Conservation (phyloP, 2,888 invertebrate genomes). For the Eupithecia dodoneata region DNA sequence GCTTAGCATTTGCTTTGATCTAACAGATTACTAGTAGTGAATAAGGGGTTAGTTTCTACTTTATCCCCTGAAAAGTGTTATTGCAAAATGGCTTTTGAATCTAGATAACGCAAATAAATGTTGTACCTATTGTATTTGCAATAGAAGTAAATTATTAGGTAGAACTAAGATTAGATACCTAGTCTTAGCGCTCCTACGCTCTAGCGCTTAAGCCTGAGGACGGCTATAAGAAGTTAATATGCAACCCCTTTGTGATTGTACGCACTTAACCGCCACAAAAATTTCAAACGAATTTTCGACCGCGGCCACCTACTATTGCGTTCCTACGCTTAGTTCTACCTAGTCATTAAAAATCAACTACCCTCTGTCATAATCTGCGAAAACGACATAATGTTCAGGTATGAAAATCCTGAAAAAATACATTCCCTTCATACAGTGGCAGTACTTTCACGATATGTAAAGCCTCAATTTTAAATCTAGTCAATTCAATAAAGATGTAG, state of each 20-base stretch:
- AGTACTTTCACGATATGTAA: neutral
- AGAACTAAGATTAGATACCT: too few species aligned
- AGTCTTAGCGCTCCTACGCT: too few species aligned
- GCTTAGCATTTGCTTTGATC: neutral
- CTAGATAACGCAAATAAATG: neutral
- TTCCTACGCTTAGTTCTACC: too few species aligned
- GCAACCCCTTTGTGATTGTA: too few species aligned
- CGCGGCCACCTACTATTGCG: too few species aligned
- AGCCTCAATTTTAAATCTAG: slow-evolving; percentile 49
- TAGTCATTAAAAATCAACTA: too few species aligned
- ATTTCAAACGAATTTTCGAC: too few species aligned
- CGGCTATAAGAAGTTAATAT: too few species aligned
- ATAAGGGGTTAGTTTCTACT: neutral
- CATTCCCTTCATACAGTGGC: neutral
- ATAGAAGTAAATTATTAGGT: neutral
- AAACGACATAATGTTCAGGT: neutral
- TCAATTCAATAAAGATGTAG: slow-evolving; percentile 43
- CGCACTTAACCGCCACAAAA: too few species aligned
- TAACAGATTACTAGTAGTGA: neutral
- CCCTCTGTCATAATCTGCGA: too few species aligned
- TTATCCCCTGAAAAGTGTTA: neutral
- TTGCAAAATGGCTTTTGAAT: neutral
- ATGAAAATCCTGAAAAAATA: neutral
- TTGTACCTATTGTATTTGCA: neutral
- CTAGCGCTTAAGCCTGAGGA: too few species aligned